Evolutionary conservation across 2,113 vertebrate species (phyloP), one percentile per base, ranked within the genome.

Genomic region (Glareola pratincola): DNA sequence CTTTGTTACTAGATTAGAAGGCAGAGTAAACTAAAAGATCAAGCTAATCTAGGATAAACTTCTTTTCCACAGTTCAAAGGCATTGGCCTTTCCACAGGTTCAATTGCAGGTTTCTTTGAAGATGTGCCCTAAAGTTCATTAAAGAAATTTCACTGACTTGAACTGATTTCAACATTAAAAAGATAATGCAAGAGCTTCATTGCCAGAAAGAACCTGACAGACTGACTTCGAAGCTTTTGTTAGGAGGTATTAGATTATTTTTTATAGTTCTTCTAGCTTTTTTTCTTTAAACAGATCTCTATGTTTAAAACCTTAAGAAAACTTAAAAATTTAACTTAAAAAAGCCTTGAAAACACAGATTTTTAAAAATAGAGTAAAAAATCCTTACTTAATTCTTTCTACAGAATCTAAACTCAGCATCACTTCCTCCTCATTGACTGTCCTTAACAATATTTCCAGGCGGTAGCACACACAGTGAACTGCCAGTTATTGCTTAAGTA

Each of bases 71-170:
- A 98, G 98, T 98, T 98, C 98, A 98, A 98, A 98, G 97, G 96
- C 96, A 97, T 22, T 96, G 97, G 93, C 88, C 96, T 97, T 96
- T 95, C 94, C 84, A 67, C 83, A 95, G 93, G 96, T 97, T 98
- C 95, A 96, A 96, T 91, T 96, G 96, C 96, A 98, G 96, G 94
- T 88, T 97, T 97, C 98, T 99, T 99, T 99, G 98, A 99, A 98
- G 98, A 97, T 86, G 84, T 97, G 97, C 97, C 98, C 97, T 98
- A 97, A 98, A 97, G 98, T 99, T 99, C 98, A 98, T 98, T 99
- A 98, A 98, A 98, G 97, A 98, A 98, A 98, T 98, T 98, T 98
- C 97, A 94, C 88, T 94, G 97, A 97, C 97, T 98, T 98, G 97
- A 98, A 98, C 92, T 96, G 97, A 97, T 98, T 98, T 97, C 83